A percentile compares a stretch with the other conserved stretches of the same genome.
These are phyloP conservation scores for Myanophis thanlyinensis DNA, from an alignment of 2,113 vertebrate species.

Conservation along the genomic window DNA sequence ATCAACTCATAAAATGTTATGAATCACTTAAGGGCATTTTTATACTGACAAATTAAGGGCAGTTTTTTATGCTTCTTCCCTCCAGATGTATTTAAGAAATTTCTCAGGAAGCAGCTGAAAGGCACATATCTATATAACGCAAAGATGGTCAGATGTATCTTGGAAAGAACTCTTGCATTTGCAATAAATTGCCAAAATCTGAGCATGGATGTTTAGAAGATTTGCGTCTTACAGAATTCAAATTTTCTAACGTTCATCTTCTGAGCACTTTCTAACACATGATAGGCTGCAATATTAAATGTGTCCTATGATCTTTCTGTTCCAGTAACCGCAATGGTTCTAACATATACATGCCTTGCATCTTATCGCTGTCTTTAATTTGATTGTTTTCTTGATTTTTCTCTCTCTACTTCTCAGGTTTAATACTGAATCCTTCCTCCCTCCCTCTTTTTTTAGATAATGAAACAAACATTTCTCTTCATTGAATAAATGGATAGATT, in stretches of 20 bases:
- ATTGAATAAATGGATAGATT: not conserved
- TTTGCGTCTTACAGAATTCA: not conserved
- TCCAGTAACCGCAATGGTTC: accelerated
- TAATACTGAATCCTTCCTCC: not conserved
- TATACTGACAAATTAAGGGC: not conserved
- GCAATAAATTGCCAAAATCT: not conserved
- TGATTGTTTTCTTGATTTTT: not conserved
- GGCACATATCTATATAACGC: not conserved
- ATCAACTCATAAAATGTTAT: conserved; percentile 17
- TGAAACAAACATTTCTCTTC: not conserved
- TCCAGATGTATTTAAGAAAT: not conserved
- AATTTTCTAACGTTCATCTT: not conserved
- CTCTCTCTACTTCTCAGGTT: not conserved
- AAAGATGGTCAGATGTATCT: not conserved
- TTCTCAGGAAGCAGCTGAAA: not conserved
- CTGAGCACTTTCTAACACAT: not conserved
- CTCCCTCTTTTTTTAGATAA: not conserved
- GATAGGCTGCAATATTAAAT: not conserved
- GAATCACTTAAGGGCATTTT: not conserved
- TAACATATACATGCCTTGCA: not conserved
- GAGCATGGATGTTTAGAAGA: not conserved
- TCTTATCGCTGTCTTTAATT: accelerated
- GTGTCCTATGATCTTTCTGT: not conserved
- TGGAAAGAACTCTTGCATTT: not conserved
- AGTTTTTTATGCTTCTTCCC: not conserved